Evolutionary conservation across 1,140 invertebrate species (phyloP).

Genomic region (Orussus abietinus): DNA sequence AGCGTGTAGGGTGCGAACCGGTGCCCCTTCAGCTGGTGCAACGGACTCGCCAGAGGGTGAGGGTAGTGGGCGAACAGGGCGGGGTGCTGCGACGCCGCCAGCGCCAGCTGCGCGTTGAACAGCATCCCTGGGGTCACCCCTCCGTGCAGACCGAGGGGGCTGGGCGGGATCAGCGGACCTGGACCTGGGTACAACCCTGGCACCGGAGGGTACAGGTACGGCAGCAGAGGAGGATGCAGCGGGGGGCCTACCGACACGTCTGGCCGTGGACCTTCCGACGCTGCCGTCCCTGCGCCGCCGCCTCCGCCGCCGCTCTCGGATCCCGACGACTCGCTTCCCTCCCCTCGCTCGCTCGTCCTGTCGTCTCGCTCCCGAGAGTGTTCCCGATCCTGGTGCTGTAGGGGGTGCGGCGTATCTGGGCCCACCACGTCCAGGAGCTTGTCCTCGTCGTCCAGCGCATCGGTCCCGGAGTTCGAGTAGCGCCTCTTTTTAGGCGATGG

Average conservation of each 20-base stretch:
- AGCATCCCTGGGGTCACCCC: conserved; percentile 70
- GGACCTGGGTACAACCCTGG: conserved; percentile 72
- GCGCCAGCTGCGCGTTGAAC: conserved; percentile 76
- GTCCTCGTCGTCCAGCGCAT: conserved; percentile 72
- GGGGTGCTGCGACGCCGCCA: conserved; percentile 74
- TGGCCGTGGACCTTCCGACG: conserved; percentile 66
- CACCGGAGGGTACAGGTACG: conserved; percentile 80
- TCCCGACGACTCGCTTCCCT: conserved; percentile 52
- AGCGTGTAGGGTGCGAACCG: conserved; percentile 82
- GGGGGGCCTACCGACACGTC: conserved; percentile 86
- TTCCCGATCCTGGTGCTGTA: conserved; percentile 50
- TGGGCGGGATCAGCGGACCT: conserved; percentile 65
- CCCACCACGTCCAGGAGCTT: conserved; percentile 85
- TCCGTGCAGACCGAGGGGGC: conserved; percentile 60
- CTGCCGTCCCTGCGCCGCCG: conserved; percentile 48
- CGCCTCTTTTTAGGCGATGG: conserved; percentile 72
- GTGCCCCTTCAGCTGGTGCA: conserved; percentile 61
- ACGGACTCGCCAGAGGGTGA: conserved; percentile 49
- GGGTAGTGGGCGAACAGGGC: conserved; percentile 68
- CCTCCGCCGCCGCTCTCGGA: conserved; percentile 52
- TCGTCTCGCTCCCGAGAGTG: conserved; percentile 47
- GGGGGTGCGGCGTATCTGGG: conserved; percentile 70
- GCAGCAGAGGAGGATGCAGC: conserved; percentile 79
- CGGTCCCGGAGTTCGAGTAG: conserved; percentile 56
- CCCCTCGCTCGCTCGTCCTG: conserved; percentile 46